Evolutionary conservation across 2,888 invertebrate genomes (phyloP), one percentile per base, ranked within the genome.

Genomic region (Geophilus truncorum): DNA sequence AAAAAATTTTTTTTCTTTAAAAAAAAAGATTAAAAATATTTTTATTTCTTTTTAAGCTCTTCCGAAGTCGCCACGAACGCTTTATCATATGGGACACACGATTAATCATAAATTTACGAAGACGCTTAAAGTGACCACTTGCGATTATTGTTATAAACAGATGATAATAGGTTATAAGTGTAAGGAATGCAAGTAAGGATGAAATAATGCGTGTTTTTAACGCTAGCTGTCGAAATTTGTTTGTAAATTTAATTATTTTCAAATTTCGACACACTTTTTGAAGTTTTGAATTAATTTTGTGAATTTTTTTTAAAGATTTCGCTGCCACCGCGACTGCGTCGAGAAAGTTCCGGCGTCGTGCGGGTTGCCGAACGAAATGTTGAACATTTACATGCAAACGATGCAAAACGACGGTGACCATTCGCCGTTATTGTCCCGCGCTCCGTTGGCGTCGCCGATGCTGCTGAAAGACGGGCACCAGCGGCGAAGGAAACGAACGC

Each of bases 181-280:
- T 88, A 96, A 93, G 87, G 96, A 96, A 88, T 97, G 97, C 91
- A 97, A 96, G 90, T 96, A 94, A 85, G 86, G n/a, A n/a, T n/a
- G n/a, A n/a, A n/a, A n/a, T n/a, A n/a, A n/a, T n/a, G n/a, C n/a
- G n/a, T n/a, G n/a, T n/a, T n/a, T n/a, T n/a, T n/a, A n/a, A n/a
- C n/a, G n/a, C n/a, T n/a, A n/a, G n/a, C n/a, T n/a, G n/a, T n/a
- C n/a, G n/a, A n/a, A n/a, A n/a, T n/a, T n/a, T n/a, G n/a, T n/a
- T n/a, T n/a, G n/a, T n/a, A n/a, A n/a, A n/a, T n/a, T n/a, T n/a
- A n/a, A n/a, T n/a, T n/a, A n/a, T n/a, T n/a, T n/a, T n/a, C n/a
- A n/a, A n/a, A n/a, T n/a, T n/a, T n/a, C n/a, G n/a, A n/a, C n/a
- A n/a, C n/a, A n/a, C n/a, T n/a, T n/a, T n/a, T n/a, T n/a, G n/a